A percentile compares a stretch with the other conserved stretches of the same genome.
These are phyloP conservation scores for Piezodorus guildinii DNA, from an alignment of 1,140 invertebrate genomes.

Conservation along the genomic window DNA sequence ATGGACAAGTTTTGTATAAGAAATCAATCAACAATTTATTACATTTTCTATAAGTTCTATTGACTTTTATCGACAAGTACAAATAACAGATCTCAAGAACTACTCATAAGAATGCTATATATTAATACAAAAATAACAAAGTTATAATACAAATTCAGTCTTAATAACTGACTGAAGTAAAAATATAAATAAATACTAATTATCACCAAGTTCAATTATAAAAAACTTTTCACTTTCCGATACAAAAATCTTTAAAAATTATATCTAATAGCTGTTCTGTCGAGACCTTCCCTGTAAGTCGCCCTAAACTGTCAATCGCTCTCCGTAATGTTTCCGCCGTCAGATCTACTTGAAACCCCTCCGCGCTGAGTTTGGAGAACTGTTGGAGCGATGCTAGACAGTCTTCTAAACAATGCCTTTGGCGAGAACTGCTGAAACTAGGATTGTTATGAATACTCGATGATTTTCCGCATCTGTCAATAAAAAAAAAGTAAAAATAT, in stretches of 20 bases:
- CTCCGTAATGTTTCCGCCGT: conserved; percentile 53
- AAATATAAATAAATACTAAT: no score
- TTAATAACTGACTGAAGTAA: no score
- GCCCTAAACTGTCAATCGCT: conserved; percentile 53
- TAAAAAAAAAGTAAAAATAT: no score
- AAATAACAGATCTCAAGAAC: no score
- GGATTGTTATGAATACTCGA: conserved; percentile 43
- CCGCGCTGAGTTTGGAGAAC: conserved; percentile 35
- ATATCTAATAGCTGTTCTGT: conserved; percentile 70
- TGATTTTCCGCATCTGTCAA: conserved; percentile 33
- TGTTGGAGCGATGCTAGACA: conserved; percentile 41
- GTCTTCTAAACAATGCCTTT: conserved; percentile 46
- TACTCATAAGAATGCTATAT: no score
- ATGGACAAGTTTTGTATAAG: no score
- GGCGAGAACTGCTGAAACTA: conserved; percentile 49
- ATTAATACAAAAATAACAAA: no score
- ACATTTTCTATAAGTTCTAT: no score
- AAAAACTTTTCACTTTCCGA: conserved; percentile 59
- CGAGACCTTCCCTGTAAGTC: conserved; percentile 62
- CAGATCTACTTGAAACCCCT: conserved; percentile 45
- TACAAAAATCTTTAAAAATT: conserved; percentile 78
- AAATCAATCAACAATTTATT: no score
- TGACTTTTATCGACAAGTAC: no score
- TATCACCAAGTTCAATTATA: no score
- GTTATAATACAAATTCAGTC: no score